Evolutionary conservation across 2,888 invertebrate species (phyloP).

Genomic region (Ichneumoninae sp.): DNA sequence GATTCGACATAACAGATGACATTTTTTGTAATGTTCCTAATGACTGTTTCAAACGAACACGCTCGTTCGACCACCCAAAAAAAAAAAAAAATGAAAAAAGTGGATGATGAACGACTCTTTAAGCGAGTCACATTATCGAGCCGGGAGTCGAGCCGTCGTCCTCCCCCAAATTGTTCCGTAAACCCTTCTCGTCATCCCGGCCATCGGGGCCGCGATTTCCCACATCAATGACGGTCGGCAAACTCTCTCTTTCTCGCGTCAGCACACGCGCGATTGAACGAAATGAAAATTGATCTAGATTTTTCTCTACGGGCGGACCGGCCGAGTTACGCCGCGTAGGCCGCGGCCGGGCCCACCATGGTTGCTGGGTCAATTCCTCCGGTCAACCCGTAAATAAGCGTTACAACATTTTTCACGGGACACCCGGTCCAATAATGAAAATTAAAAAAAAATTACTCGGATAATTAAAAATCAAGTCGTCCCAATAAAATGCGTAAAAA

Average conservation of each 20-base stretch:
- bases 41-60: background rate
- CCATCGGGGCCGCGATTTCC: slow-evolving; percentile 66
- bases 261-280: slow-evolving; percentile 57
- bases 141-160: slow-evolving; percentile 34
- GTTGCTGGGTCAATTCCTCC: slow-evolving; percentile 52
- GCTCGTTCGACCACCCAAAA: slow-evolving; percentile 19
- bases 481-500: too few relatives aligned
- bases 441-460: background rate
- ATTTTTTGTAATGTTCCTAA: slow-evolving; percentile 1
- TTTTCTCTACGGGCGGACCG: slow-evolving; percentile 50
- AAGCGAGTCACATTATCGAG: slow-evolving; percentile 61
- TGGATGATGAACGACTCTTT: slow-evolving; percentile 57
- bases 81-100: background rate
- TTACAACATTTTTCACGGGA: slow-evolving; percentile 28
- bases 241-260: slow-evolving; percentile 46
- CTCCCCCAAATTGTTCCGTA: slow-evolving; percentile 55
- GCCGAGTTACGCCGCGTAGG: slow-evolving; percentile 47
- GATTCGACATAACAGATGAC: slow-evolving; percentile 31
- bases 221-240: slow-evolving; percentile 67
- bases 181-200: slow-evolving; percentile 47
- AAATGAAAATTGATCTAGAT: slow-evolving; percentile 69
- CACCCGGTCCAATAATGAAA: slow-evolving; percentile 27
- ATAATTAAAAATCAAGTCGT: too few relatives aligned
- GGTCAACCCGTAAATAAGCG: slow-evolving; percentile 47
- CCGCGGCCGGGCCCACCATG: slow-evolving; percentile 57